These are phyloP conservation scores for Amblyjoppa proteus DNA, from an alignment of 2,888 invertebrate genomes.

Conservation along the genomic window DNA sequence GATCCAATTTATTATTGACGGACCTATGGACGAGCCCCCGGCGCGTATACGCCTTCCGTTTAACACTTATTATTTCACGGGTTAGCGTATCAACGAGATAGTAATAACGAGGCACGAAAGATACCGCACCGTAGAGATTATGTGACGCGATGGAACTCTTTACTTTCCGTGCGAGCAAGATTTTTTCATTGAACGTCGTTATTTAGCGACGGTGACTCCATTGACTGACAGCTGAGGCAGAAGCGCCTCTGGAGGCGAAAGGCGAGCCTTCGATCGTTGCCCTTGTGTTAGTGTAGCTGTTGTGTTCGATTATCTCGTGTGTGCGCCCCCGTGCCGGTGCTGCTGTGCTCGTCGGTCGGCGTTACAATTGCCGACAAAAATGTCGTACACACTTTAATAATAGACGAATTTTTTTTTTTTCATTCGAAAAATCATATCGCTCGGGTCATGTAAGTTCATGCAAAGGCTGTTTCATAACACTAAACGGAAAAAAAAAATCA, in stretches of 20 bases:
- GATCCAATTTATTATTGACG: slow-evolving; percentile 39
- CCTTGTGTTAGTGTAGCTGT: not conserved
- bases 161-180: slow-evolving; percentile 4
- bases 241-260: slow-evolving; percentile 45
- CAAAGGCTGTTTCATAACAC: not conserved
- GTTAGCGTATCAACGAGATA: slow-evolving; percentile 13
- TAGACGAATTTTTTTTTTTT: slow-evolving; percentile 7
- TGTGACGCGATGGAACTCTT: not conserved
- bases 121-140: not conserved
- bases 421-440: not conserved
- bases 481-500: not conserved
- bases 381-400: not conserved
- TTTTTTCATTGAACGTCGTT: slow-evolving; percentile 37
- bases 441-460: slow-evolving; percentile 1
- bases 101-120: not conserved
- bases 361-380: not conserved
- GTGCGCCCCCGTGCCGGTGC: not conserved
- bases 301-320: not conserved
- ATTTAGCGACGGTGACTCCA: slow-evolving; percentile 42
- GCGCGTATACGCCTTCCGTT: slow-evolving; percentile 16
- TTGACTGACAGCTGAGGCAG: slow-evolving; percentile 38
- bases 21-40: slow-evolving; percentile 54
- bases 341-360: not conserved
- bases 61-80: slow-evolving; percentile 19
- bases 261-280: slow-evolving; percentile 5